Base-by-base conservation (phyloP, 1,140 invertebrate genomes). In the Potamilus streckersoni region DNA sequence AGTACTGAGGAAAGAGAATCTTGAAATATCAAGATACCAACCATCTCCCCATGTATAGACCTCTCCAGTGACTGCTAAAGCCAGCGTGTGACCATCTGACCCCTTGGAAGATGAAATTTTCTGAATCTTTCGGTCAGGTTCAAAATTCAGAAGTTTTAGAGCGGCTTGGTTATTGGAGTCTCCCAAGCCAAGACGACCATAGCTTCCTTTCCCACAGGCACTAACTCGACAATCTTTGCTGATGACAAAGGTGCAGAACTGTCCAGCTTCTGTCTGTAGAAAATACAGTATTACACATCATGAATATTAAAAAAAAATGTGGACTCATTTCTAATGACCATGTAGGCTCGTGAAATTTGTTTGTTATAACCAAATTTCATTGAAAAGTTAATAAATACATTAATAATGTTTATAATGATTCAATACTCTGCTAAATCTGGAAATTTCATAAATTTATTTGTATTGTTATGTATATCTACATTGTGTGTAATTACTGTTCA, bases 41-140 rank as follows among this genome's bases (percentile, higher is more conserved):
- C 96, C 96, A 91, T 98, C 97, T 15, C 97, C 97, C 96, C 96
- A 98, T 17, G 95, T 97, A 89, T 96, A 98, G 0, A 98, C 95
- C 80, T 97, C 96, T 49, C 96, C 96, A 80, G 97, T 95, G 23
- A 93, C 93, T 11, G 96, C 95, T 27, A 98, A 89, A 8, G 96
- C 96, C n/a, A 99, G 89, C 82, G 96, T 98, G 88, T 99, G 97
- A 87, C 98, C 98, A 31, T 97, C 97, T 55, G 88, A 89, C 31
- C 86, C 92, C 86, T 93, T 93, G 4, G 91, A 92, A 2, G 92
- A 92, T 2, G 91, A 91, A 16, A 93, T 86, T 69, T 88, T 89
- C 80, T 86, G 87, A 3, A 87, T 82, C 66, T 82, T 83, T 15
- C 86, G 82, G 23, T 84, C 80, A 12, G 83, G 80, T n/a, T 91